A percentile compares a stretch with the other conserved stretches of the same genome.
Conservation (phyloP, 1,140 invertebrate species). For the Lucilia sericata region DNA sequence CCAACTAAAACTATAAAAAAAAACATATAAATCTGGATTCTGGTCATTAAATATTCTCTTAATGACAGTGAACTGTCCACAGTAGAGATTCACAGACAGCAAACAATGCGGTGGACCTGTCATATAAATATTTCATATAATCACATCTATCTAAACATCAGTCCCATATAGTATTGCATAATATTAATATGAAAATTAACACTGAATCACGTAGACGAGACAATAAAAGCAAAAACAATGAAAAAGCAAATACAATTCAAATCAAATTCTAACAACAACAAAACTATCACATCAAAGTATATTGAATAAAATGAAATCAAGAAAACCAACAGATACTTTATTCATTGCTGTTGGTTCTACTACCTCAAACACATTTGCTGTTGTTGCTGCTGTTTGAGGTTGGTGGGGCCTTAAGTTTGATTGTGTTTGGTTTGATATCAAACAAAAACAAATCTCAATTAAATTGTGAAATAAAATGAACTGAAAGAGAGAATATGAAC, state of each 20-base stretch:
- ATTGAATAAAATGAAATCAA: too few species aligned
- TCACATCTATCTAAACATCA: neutral
- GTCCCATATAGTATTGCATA: conserved; percentile 25
- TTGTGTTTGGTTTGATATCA: neutral
- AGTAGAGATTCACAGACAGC: too few species aligned
- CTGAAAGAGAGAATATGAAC: neutral
- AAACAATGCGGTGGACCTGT: neutral
- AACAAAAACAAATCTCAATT: neutral
- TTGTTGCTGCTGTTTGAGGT: too few species aligned
- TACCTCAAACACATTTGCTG: neutral
- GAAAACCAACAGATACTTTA: too few species aligned
- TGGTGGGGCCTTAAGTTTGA: neutral
- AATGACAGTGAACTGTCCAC: too few species aligned
- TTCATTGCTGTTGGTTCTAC: neutral
- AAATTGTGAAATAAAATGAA: neutral
- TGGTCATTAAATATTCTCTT: neutral
- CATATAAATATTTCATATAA: neutral
- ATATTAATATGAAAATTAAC: conserved; percentile 39
- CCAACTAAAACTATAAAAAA: neutral
- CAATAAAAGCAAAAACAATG: neutral
- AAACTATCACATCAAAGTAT: too few species aligned
- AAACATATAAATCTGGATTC: neutral
- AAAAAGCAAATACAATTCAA: neutral
- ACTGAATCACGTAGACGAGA: conserved; percentile 35
- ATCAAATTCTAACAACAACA: too few species aligned